Evolutionary conservation across 2,888 invertebrate species (phyloP).

Genomic region (Thymelicus acteon): DNA sequence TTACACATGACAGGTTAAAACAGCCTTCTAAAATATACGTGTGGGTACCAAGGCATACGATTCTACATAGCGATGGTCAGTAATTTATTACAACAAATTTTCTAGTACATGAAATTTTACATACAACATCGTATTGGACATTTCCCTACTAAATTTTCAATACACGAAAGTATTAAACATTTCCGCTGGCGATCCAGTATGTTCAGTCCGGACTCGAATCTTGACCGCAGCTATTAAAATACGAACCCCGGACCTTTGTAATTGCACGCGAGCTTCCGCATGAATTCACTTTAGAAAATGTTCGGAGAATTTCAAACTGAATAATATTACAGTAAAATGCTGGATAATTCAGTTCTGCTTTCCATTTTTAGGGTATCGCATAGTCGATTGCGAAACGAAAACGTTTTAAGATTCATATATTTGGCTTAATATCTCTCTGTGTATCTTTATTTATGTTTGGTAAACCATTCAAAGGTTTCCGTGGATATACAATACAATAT

Average conservation of each 20-base stretch:
- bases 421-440: neutral
- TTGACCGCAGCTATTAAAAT: conserved; percentile 28
- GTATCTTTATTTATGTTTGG: too few relatives aligned
- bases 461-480: too few relatives aligned
- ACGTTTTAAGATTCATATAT: neutral
- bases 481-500: too few relatives aligned
- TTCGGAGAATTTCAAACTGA: conserved; percentile 29
- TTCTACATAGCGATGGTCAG: too few relatives aligned
- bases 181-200: conserved; percentile 8
- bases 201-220: conserved; percentile 24
- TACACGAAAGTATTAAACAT: conserved; percentile 8
- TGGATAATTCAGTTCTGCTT: conserved; percentile 18
- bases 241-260: conserved; percentile 21
- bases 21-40: too few relatives aligned
- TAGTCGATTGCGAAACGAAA: neutral
- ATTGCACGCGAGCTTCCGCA: conserved; percentile 22
- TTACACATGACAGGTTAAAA: too few relatives aligned
- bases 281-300: conserved; percentile 20
- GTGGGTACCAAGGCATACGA: too few relatives aligned
- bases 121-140: neutral
- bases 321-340: conserved; percentile 25
- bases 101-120: neutral
- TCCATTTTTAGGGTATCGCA: conserved; percentile 17
- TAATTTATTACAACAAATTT: neutral
- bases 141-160: neutral